phyloP scores from a whole-genome alignment of 2,113 vertebrate genomes.

The Brachyhypopomus gauderio region DNA sequence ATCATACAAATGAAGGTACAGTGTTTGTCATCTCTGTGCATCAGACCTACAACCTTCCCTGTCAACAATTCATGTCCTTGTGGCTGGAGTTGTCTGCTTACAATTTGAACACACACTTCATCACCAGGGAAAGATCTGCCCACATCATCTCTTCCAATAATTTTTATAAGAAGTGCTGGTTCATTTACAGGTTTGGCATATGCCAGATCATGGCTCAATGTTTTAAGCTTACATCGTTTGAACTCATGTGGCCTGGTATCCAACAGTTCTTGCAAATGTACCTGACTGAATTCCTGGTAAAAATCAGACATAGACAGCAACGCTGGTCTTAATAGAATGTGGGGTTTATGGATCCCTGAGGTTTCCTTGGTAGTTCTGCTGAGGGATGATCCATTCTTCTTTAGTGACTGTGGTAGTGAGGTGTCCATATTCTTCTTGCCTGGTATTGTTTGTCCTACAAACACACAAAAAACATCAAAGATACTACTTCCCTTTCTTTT shows the following conservation, averaged over 20 bases:
- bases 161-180: conserved; percentile 23
- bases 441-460: not conserved
- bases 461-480: not conserved
- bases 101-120: conserved; percentile 46
- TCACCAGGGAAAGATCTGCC: conserved; percentile 46
- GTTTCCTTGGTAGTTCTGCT: not conserved
- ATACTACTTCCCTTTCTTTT: not conserved
- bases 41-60: conserved; percentile 37
- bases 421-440: not conserved
- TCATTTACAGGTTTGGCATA: conserved; percentile 38
- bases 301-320: not conserved
- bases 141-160: conserved; percentile 35
- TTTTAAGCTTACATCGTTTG: conserved; percentile 45
- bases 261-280: conserved; percentile 15
- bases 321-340: not conserved
- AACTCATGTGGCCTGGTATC: conserved; percentile 15
- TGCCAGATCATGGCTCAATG: conserved; percentile 28
- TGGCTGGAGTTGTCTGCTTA: not conserved
- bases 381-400: not conserved
- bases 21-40: conserved; percentile 10
- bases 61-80: not conserved
- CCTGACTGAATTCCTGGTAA: conserved; percentile 8
- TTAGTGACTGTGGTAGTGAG: not conserved
- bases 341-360: not conserved
- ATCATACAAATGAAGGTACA: conserved; percentile 40